phyloP scores from a whole-genome alignment of 2,797 vertebrate species.

The Lacerta agilis region DNA sequence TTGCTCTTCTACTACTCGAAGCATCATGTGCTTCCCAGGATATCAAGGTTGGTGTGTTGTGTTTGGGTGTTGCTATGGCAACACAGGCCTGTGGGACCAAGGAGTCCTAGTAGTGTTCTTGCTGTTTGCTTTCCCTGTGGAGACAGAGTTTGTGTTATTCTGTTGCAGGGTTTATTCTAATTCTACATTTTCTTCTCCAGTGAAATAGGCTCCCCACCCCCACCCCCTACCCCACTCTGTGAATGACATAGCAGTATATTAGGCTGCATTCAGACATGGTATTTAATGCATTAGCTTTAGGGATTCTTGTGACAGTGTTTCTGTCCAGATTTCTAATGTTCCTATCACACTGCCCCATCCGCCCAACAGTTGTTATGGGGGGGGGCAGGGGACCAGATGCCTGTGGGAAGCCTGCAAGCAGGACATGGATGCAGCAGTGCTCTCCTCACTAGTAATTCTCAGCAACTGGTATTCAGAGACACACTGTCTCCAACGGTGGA shows the following conservation, averaged over 20 bases:
- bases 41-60: constrained; percentile 1
- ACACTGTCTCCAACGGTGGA: background rate
- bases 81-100: constrained; percentile 12
- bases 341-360: no score
- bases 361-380: no score
- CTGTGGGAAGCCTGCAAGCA: no score
- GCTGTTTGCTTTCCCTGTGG: constrained; percentile 15
- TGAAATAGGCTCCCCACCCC: background rate
- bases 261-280: background rate
- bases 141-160: constrained; percentile 18
- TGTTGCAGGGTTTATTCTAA: background rate
- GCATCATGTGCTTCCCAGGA: constrained; percentile 11
- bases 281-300: background rate
- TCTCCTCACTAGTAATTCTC: no score
- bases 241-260: background rate
- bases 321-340: no score
- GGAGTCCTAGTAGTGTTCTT: background rate
- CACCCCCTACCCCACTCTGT: background rate
- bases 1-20: background rate
- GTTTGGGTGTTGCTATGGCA: constrained; percentile 14
- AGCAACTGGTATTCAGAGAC: no score
- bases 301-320: background rate
- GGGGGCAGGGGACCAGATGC: no score
- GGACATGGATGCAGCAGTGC: no score
- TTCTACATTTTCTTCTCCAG: background rate